Percentiles rank a stretch among this genome's conserved stretches.
These are phyloP conservation scores for Amphilophus citrinellus DNA, from an alignment of 2,113 vertebrate genomes.

Conservation along the genomic window DNA sequence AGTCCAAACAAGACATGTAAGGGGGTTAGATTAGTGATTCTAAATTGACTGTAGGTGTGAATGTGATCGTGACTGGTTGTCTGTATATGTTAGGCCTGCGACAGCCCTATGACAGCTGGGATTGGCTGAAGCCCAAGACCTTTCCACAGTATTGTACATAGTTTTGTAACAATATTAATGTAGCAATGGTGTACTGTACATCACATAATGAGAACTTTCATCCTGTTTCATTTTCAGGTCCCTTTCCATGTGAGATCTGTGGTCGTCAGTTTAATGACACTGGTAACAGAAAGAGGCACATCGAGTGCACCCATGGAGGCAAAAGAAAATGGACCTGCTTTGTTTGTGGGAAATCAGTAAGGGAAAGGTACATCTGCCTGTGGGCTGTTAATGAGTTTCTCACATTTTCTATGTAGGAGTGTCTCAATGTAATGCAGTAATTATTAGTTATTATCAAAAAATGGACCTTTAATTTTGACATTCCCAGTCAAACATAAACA, in stretches of 20 bases:
- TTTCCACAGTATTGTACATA: too few relatives aligned
- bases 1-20: neutral
- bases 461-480: too few relatives aligned
- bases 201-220: neutral
- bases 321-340: conserved; percentile 98
- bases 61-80: neutral
- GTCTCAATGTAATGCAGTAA: neutral
- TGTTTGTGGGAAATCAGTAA: conserved; percentile 95
- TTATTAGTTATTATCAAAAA: neutral
- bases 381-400: neutral
- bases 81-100: neutral
- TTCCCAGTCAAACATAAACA: neutral
- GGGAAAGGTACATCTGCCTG: conserved; percentile 87
- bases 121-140: too few relatives aligned
- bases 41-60: neutral
- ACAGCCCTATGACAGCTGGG: too few relatives aligned
- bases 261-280: conserved; percentile 98
- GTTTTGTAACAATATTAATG: neutral
- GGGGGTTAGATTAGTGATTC: neutral
- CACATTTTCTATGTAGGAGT: neutral
- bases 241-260: conserved; percentile 98
- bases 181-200: neutral
- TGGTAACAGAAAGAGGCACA: conserved; percentile 95
- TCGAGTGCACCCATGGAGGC: conserved; percentile 97
- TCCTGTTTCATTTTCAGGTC: conserved; percentile 79